Evolutionary conservation across 2,113 vertebrate genomes (phyloP), one percentile per base, ranked within the genome.

Genomic region (Aplodontia rufa): DNA sequence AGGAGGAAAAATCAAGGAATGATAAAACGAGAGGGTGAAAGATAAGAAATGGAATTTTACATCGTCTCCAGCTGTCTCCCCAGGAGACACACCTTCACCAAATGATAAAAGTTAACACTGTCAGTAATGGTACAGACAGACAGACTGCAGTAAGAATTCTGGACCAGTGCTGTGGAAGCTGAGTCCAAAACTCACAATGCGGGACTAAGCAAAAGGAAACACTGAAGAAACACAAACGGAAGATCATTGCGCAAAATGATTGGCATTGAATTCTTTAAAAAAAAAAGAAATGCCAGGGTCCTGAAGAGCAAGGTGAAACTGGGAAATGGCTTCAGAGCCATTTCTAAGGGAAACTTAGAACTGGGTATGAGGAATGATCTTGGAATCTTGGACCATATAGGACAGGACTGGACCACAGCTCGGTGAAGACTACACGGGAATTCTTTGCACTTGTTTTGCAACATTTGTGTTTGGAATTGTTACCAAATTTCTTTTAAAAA

Each of bases 1-100:
- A 64, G 53, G 30, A 60, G 88, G 85, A 91, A 97, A 90, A 96
- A 81, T 87, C 55, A 55, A 75, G 64, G 40, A 6, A 35, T 55
- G 58, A 92, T 92, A 76, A 94, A 96, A 53, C 30, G 13, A 79
- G 19, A 68, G 55, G 37, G 78, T 17, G 22, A 82, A 89, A 85
- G 12, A 89, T 9, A 42, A 90, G 51, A 86, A 87, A 86, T 51
- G 32, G n/a, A 62, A 81, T 85, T 75, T 81, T 69, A 82, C 45
- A 28, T 4, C 14, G 76, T 71, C 60, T 95, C 40, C 0, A 45
- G 90, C 47, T 42, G 37, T 82, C 53, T n/a, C 90, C 40, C 69
- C 71, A 10, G 51, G 81, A 86, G 58, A 89, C 30, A 76, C 3
- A 60, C 7, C 14, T 83, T 91, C 60, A 83, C 93, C 80, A 64